Conservation (phyloP, 2,113 vertebrate species). For the chimpanzee (Pan troglodytes) region NHGRI_mPanTro3-v2.1_pri NC_072421.2:148120001-148120500, state of each 20-base stretch:
- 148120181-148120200: neutral
- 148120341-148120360: slow-evolving; percentile 33
- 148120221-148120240: neutral
- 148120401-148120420: neutral
- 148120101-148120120: neutral
- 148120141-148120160: neutral
- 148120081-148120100: neutral
- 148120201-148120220: neutral
- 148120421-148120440: slow-evolving; percentile 18
- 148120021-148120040: neutral
- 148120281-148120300: neutral
- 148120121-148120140: neutral
- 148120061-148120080: neutral
- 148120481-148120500: neutral
- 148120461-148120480: slow-evolving; percentile 19
- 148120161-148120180: neutral
- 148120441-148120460: neutral
- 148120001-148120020: neutral
- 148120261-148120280: neutral
- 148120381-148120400: neutral
- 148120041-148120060: neutral
- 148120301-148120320: neutral
- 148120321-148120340: slow-evolving; percentile 5
- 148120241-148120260: neutral
- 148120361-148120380: neutral